phyloP scores from a whole-genome alignment of 2,113 vertebrate species.

The Callocephalon fimbriatum region DNA sequence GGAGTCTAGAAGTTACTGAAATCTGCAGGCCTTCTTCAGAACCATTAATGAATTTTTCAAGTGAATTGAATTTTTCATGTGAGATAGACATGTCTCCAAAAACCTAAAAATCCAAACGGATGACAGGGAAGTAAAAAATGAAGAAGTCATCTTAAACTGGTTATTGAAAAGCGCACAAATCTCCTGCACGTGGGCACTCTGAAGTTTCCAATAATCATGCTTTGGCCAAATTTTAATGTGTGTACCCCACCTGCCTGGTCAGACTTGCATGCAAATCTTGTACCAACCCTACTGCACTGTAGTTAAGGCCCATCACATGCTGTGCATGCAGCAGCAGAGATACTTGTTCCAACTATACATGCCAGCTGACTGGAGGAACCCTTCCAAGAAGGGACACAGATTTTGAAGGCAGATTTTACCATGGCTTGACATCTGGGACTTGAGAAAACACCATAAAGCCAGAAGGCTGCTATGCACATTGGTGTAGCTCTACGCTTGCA shows the following conservation, averaged over 20 bases:
- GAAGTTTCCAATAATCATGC: accelerated
- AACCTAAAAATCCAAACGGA: not conserved
- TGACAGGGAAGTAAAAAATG: not conserved
- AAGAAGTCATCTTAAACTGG: not conserved
- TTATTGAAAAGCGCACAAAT: not conserved
- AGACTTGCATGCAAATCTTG: accelerated
- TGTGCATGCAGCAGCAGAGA: not conserved
- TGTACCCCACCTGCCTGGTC: not conserved
- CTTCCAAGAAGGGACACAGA: not conserved
- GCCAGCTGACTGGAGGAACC: not conserved
- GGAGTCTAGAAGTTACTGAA: not conserved
- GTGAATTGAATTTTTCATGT: not conserved
- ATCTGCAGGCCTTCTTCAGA: not conserved
- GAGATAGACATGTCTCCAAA: not conserved
- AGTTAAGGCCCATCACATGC: not conserved
- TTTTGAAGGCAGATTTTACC: not conserved
- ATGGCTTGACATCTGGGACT: not conserved
- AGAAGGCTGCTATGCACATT: not conserved
- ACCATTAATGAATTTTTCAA: not conserved
- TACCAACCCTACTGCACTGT: no score
- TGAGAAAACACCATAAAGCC: not conserved
- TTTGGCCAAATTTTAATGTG: not conserved
- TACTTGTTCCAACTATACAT: accelerated
- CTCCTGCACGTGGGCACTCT: not conserved
- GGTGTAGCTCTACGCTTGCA: accelerated